phyloP scores from a whole-genome alignment of 2,797 vertebrate genomes.

The Semotilus atromaculatus region DNA sequence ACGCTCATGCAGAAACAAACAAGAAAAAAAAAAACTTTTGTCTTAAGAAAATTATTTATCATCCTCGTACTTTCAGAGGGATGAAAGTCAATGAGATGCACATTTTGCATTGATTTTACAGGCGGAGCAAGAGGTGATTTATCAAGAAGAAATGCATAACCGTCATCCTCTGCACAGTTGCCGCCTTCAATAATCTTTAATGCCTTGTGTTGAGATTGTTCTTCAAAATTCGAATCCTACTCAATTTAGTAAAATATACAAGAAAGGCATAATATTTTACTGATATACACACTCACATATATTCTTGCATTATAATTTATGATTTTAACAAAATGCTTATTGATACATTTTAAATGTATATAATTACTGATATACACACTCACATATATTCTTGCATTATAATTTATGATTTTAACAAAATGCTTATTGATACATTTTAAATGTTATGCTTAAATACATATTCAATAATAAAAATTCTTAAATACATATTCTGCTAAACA shows the following conservation, averaged over 20 bases:
- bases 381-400: background rate
- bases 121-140: conserved; percentile 23
- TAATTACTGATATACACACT: too few relatives aligned
- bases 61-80: background rate
- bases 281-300: too few relatives aligned
- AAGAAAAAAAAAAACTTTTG: conserved; percentile 24
- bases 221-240: conserved; percentile 38
- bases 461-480: too few relatives aligned
- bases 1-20: conserved; percentile 24
- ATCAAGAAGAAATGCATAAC: conserved; percentile 36
- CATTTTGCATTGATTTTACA: conserved; percentile 43
- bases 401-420: background rate
- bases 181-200: background rate
- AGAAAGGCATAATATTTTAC: background rate
- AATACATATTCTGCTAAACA: background rate
- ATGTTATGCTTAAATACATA: background rate
- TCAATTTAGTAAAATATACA: conserved; percentile 39
- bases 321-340: background rate
- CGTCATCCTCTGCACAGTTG: conserved; percentile 10
- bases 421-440: background rate
- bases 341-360: too few relatives aligned
- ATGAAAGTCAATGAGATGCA: conserved; percentile 40
- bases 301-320: background rate
- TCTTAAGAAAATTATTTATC: conserved; percentile 42
- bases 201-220: background rate